Conservation (phyloP, 2,113 vertebrate species). For the Pithys albifrons region DNA sequence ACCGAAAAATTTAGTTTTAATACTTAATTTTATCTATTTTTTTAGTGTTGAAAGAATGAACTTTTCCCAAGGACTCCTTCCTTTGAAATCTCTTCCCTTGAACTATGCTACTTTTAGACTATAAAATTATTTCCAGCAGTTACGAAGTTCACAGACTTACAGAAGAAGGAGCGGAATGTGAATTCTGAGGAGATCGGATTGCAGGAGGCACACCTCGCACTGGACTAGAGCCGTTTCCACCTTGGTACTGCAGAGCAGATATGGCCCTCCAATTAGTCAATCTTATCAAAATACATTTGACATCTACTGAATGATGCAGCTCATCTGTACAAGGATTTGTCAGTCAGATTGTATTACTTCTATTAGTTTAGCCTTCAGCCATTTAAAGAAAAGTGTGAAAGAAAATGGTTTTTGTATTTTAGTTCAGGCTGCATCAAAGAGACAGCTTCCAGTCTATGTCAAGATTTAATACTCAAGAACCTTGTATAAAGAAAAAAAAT, state of each 20-base stretch:
- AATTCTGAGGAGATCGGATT: conserved; percentile 96
- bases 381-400: neutral
- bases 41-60: neutral
- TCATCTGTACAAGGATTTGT: neutral
- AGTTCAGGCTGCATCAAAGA: neutral
- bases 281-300: neutral
- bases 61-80: neutral
- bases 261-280: neutral
- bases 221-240: conserved; percentile 96
- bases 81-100: neutral
- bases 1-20: neutral
- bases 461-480: neutral
- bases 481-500: neutral
- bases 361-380: neutral
- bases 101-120: neutral
- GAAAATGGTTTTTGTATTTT: neutral
- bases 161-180: conserved; percentile 93
- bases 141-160: conserved; percentile 75
- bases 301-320: neutral
- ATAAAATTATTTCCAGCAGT: neutral
- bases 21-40: neutral
- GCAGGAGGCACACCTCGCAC: conserved; percentile 91
- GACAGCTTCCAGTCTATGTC: neutral
- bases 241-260: conserved; percentile 85
- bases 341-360: neutral